phyloP scores from a whole-genome alignment of 2,888 invertebrate species.

The Drosophila dives region DNA sequence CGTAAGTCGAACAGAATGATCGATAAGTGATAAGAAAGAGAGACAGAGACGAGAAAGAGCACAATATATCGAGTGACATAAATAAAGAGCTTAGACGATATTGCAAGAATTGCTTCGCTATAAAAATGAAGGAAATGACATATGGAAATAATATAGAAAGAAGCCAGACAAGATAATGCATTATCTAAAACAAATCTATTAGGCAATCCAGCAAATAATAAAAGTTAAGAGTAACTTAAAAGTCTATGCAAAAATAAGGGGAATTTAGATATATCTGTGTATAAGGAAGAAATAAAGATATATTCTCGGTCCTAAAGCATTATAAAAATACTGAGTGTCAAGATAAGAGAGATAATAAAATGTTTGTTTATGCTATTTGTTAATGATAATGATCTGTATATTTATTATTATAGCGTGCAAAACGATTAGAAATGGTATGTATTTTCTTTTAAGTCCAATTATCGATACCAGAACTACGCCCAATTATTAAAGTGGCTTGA shows the following conservation, averaged over 20 bases:
- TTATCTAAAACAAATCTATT: background rate
- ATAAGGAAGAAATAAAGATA: background rate
- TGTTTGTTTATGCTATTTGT: background rate
- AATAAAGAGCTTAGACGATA: background rate
- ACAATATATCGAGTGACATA: background rate
- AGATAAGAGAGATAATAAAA: background rate
- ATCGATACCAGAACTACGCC: background rate
- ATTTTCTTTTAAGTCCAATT: conserved; percentile 1
- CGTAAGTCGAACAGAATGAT: conserved; percentile 18
- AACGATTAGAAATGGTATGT: background rate
- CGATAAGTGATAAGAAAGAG: conserved; percentile 27
- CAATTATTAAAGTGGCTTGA: background rate
- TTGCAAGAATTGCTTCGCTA: background rate
- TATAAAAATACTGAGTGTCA: background rate
- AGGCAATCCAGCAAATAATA: background rate
- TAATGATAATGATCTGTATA: background rate
- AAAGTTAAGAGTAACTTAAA: background rate
- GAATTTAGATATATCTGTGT: background rate
- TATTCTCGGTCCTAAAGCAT: background rate
- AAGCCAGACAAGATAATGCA: background rate
- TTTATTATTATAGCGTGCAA: background rate
- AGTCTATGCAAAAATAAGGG: too few species aligned
- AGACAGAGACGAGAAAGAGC: background rate
- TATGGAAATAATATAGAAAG: background rate
- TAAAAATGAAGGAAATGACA: background rate